phyloP scores from a whole-genome alignment of 1,140 invertebrate species.

The Caenorhabditis elegans region DNA sequence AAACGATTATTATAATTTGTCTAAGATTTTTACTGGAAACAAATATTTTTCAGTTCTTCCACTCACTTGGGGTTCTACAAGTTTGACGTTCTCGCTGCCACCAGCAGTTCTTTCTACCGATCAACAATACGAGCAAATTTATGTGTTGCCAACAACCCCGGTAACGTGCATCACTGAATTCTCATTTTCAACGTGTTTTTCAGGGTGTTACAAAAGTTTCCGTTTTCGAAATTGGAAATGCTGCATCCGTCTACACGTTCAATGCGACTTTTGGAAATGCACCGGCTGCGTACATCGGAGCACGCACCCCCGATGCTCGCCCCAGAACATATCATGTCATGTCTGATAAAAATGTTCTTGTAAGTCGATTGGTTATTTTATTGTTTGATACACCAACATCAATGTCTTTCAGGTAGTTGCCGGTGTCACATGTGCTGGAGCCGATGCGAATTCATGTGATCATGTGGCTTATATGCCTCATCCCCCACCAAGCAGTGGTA shows the following conservation, averaged over 20 bases:
- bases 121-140: conserved; percentile 9
- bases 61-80: not conserved
- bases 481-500: conserved; percentile 17
- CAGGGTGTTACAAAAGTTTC: not conserved
- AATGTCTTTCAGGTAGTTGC: conserved; percentile 21
- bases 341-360: conserved; percentile 20
- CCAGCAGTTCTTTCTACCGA: not conserved
- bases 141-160: not conserved
- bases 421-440: conserved; percentile 36
- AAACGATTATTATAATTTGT: too few relatives aligned
- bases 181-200: not conserved
- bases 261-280: not conserved
- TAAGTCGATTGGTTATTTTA: not conserved
- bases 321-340: conserved; percentile 23
- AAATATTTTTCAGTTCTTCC: conserved; percentile 35
- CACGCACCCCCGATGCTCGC: not conserved
- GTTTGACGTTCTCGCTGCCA: conserved; percentile 20
- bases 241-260: not conserved
- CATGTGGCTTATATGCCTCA: conserved; percentile 35
- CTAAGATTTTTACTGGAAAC: too few relatives aligned
- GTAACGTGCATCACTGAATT: not conserved
- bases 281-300: conserved; percentile 4
- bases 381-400: not conserved
- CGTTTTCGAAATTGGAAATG: not conserved
- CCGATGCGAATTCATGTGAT: not conserved